Base-by-base conservation (phyloP, 1,140 invertebrate genomes). In the Cepaea nemoralis region DNA sequence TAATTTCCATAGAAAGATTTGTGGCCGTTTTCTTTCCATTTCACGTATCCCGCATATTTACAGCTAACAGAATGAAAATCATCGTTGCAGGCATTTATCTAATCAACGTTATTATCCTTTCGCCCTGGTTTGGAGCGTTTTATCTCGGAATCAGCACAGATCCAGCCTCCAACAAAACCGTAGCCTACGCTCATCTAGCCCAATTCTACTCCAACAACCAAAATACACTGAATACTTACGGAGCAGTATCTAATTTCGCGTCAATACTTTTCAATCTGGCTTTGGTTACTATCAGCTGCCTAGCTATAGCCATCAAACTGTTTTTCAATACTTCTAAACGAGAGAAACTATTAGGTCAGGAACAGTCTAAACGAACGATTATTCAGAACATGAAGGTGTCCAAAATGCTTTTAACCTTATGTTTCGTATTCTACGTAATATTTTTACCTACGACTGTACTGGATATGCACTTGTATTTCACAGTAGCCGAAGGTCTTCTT, bases 11-110 rank as follows among this genome's bases (percentile, higher is more conserved):
- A 33, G 69, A 71, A 40, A 39, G 69, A 71, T 39, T 71, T 3
- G 40, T 45, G 19, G 69, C 69, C 22, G 31, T 71, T 8, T 71
- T 40, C 35, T 71, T 71, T 45, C 69, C 69, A 24, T 71, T 71
- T 27, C 40, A 39, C 14, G 69, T 71, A 19, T 71, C 69, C 24
- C 35, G 69, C 1, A 3, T 71, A 14, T 39, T 71, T 22, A 71
- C 69, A 40, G 6, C 16, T 40, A 2, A 24, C 10, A 39, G 35
- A 12, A 8, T 45, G 6, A 71, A n/a, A 8, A 10, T n/a, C 19
- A 10, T 71, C 24, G 14, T 71, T 22, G 31, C 40, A 8, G 2
- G 37, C 12, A 22, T 71, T 24, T 71, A 71, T 39, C 8, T 71
- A 1, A 22, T 45, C 35, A 10, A 39, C 1, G 2, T 45, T 22